These are phyloP conservation scores for Montipora capitata DNA, from an alignment of 92 coral and sea anemone species.

Conservation along the genomic window DNA sequence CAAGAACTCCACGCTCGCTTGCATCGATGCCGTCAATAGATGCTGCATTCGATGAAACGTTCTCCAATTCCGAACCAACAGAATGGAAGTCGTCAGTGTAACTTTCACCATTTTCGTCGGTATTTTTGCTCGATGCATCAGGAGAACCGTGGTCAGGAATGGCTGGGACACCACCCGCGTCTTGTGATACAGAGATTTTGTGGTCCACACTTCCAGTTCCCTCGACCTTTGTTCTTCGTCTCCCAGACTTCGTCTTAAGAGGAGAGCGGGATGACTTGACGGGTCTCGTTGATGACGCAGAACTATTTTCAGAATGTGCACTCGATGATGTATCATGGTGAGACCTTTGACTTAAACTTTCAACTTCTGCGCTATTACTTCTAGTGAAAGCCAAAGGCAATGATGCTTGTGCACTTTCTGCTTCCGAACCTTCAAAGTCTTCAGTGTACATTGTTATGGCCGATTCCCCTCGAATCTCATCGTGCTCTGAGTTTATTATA, in stretches of 20 bases:
- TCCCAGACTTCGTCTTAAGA: slow-evolving; percentile 31
- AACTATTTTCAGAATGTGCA: slow-evolving; percentile 19
- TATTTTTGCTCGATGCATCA: neutral
- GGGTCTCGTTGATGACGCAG: slow-evolving; percentile 11
- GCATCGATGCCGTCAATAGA: slow-evolving; percentile 27
- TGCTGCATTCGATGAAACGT: slow-evolving; percentile 32
- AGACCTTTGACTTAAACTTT: slow-evolving; percentile 13
- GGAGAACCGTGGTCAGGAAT: neutral
- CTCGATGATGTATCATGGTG: neutral
- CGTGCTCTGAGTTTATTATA: slow-evolving; percentile 43
- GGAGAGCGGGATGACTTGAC: slow-evolving; percentile 36
- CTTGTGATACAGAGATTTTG: slow-evolving; percentile 16
- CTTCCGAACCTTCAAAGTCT: slow-evolving; percentile 73
- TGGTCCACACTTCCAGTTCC: neutral
- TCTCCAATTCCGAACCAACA: slow-evolving; percentile 44
- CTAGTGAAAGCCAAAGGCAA: slow-evolving; percentile 29
- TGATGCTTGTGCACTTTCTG: slow-evolving; percentile 38
- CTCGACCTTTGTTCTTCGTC: neutral
- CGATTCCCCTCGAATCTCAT: slow-evolving; percentile 25
- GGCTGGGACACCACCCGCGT: neutral
- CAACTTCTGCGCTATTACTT: slow-evolving; percentile 21
- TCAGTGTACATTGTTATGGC: slow-evolving; percentile 78
- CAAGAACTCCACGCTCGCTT: slow-evolving; percentile 21
- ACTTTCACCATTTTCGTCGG: slow-evolving; percentile 37
- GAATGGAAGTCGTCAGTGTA: slow-evolving; percentile 78